These are phyloP conservation scores for Oegoconia quadripuncta DNA, from an alignment of 2,888 invertebrate genomes.

Conservation along the genomic window DNA sequence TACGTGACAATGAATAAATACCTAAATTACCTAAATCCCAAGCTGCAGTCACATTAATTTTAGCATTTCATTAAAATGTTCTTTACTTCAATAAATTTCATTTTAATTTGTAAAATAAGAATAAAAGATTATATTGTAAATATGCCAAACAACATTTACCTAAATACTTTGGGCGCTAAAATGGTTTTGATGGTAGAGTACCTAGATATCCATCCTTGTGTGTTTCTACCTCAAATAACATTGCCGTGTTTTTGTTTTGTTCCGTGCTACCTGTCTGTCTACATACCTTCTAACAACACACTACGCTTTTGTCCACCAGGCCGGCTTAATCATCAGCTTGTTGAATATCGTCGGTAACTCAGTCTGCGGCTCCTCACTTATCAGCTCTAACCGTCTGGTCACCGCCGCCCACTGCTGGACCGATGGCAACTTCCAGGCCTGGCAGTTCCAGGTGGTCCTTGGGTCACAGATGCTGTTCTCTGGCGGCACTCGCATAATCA, in stretches of 20 bases:
- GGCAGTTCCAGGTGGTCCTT: constrained; percentile 31
- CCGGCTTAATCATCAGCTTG: constrained; percentile 26
- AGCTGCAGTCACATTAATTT: no score
- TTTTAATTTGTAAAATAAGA: no score
- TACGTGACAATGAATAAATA: no score
- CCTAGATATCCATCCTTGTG: neutral
- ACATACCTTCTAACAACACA: no score
- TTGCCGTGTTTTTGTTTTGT: no score
- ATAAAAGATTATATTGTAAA: neutral
- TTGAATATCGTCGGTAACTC: constrained; percentile 21
- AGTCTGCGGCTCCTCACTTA: constrained; percentile 32
- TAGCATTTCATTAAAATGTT: no score
- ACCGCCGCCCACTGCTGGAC: constrained; percentile 46
- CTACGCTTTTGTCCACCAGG: constrained; percentile 23
- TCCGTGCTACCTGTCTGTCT: no score
- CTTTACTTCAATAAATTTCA: no score
- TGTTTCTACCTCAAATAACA: neutral
- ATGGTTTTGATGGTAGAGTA: neutral
- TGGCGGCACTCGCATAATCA: constrained; percentile 40
- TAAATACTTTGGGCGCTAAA: neutral
- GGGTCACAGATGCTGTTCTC: constrained; percentile 33
- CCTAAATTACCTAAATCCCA: no score
- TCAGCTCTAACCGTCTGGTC: constrained; percentile 29
- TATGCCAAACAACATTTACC: neutral
- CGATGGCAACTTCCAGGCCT: constrained; percentile 30